These are phyloP conservation scores for Ephydatia muelleri DNA, from an alignment of 37 sponge, comb jelly and placozoan species.

Conservation along the genomic window DNA sequence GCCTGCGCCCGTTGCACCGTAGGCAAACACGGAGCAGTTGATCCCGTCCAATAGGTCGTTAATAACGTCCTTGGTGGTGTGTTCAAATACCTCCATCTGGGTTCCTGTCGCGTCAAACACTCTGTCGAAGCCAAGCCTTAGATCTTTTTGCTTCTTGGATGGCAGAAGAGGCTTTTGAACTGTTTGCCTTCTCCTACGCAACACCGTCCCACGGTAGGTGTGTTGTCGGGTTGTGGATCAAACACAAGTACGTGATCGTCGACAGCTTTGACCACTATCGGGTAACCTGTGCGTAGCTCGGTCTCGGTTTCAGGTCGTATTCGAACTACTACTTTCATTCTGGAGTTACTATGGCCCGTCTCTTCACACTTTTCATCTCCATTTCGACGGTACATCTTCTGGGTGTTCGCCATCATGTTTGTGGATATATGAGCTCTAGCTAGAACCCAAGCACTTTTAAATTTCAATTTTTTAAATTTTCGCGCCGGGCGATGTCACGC, in stretches of 20 bases:
- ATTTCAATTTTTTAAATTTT: slow-evolving; percentile 26
- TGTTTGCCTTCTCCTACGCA: not conserved
- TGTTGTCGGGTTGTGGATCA: slow-evolving; percentile 60
- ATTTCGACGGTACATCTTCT: not conserved
- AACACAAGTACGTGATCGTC: slow-evolving; percentile 87
- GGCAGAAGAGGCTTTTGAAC: slow-evolving; percentile 29
- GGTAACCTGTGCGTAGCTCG: slow-evolving; percentile 48
- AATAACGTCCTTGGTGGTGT: slow-evolving; percentile 75
- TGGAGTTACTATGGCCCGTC: slow-evolving; percentile 45
- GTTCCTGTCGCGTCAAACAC: slow-evolving; percentile 89
- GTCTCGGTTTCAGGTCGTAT: slow-evolving; percentile 82
- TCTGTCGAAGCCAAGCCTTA: slow-evolving; percentile 89
- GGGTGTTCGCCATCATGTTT: not conserved
- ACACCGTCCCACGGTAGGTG: not conserved
- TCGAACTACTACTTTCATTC: slow-evolving; percentile 86
- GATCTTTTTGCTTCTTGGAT: slow-evolving; percentile 77
- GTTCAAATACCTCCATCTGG: slow-evolving; percentile 85
- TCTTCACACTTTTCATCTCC: slow-evolving; percentile 6
- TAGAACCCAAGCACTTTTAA: not conserved
- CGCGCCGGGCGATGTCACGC: not conserved
- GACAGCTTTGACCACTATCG: slow-evolving; percentile 43
- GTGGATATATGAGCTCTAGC: not conserved
- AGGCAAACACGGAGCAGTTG: slow-evolving; percentile 98
- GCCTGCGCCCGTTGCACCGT: slow-evolving; percentile 97
- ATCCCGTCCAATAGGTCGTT: slow-evolving; percentile 89